Conservation (phyloP, 2,113 vertebrate species). For the Ranitomeya variabilis region DNA sequence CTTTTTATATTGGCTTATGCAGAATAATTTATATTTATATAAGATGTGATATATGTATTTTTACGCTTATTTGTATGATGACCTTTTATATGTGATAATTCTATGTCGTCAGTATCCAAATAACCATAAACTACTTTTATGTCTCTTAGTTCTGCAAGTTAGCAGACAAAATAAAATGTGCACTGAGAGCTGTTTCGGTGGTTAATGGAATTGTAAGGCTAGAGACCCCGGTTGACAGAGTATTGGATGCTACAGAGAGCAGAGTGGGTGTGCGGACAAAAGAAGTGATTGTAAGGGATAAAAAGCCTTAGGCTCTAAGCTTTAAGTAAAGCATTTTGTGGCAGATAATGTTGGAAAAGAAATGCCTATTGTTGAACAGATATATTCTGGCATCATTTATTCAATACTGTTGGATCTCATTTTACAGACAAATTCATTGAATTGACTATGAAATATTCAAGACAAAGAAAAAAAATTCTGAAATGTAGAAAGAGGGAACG, state of each 20-base stretch:
- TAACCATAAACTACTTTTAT: not conserved
- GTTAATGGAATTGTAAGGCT: not conserved
- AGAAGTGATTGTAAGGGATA: not conserved
- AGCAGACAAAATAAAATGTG: not conserved
- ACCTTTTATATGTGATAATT: not conserved
- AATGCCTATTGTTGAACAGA: not conserved
- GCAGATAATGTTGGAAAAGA: not conserved
- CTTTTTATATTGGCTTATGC: no score
- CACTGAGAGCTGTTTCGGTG: not conserved
- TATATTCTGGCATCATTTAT: not conserved
- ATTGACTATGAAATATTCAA: not conserved
- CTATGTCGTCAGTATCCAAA: not conserved
- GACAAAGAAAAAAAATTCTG: not conserved
- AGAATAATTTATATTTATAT: no score
- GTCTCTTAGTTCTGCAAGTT: not conserved
- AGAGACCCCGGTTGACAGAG: not conserved
- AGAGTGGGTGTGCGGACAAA: slow-evolving; percentile 5
- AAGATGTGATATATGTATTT: not conserved
- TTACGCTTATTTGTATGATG: not conserved
- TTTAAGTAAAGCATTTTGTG: not conserved
- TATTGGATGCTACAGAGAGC: not conserved
- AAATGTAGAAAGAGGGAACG: not conserved
- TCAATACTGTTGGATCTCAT: not conserved
- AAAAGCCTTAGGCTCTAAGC: not conserved
- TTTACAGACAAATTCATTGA: not conserved